Evolutionary conservation across 1,140 invertebrate genomes (phyloP).

Genomic region (Scaptomyza montana): DNA sequence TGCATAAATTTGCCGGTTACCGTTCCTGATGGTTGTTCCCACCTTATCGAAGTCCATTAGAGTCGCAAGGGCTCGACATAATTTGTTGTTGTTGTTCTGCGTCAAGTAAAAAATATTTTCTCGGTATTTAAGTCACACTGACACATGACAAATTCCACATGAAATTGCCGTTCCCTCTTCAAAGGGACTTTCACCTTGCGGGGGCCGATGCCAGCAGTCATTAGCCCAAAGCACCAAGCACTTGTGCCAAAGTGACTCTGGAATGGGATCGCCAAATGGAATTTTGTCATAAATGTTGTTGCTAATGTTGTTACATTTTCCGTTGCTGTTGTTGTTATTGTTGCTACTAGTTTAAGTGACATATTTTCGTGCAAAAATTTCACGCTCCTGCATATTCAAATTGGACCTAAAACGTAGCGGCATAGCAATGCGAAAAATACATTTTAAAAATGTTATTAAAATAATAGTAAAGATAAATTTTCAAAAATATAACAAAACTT

Average conservation of each 20-base stretch:
- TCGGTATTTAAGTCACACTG: constrained; percentile 78
- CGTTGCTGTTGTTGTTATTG: constrained; percentile 15
- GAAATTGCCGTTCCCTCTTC: constrained; percentile 52
- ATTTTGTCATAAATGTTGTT: constrained; percentile 76
- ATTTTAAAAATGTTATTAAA: neutral
- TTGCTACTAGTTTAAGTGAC: constrained; percentile 54
- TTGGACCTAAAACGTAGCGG: constrained; percentile 31
- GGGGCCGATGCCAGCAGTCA: constrained; percentile 62
- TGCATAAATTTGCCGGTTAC: constrained; percentile 68
- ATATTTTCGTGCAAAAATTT: constrained; percentile 79
- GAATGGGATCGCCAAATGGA: constrained; percentile 66
- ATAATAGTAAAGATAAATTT: too few species aligned
- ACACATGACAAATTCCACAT: constrained; percentile 80
- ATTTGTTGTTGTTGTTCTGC: constrained; percentile 36
- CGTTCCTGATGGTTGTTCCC: constrained; percentile 57
- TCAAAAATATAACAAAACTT: too few species aligned
- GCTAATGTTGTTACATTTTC: constrained; percentile 29
- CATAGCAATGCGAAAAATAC: neutral
- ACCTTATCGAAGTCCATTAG: constrained; percentile 81
- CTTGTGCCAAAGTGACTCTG: constrained; percentile 49
- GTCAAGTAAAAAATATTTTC: constrained; percentile 55
- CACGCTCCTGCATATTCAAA: constrained; percentile 75
- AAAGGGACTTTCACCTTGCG: neutral
- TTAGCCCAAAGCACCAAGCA: constrained; percentile 73
- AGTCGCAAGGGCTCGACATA: constrained; percentile 48